Conservation (phyloP, 1,140 invertebrate genomes). For the Dinoponera quadriceps region DNA sequence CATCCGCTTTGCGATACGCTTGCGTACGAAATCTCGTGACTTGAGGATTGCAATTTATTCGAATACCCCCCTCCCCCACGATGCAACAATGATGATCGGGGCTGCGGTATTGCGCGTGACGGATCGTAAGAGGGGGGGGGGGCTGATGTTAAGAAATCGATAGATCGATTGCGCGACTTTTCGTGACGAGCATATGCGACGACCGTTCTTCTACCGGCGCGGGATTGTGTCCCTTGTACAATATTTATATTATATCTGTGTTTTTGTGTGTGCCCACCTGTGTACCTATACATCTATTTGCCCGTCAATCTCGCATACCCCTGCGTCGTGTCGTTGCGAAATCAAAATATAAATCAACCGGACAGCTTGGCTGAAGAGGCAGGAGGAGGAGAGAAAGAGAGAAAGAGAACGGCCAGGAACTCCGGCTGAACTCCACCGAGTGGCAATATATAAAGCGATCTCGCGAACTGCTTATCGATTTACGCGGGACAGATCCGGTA, state of each 20-base stretch:
- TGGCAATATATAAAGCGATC: slow-evolving; percentile 57
- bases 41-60: neutral
- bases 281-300: neutral
- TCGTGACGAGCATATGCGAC: slow-evolving; percentile 14
- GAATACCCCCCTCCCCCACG: neutral
- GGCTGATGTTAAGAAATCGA: slow-evolving; percentile 19
- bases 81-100: neutral
- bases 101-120: neutral
- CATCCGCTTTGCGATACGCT: no score
- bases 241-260: slow-evolving; percentile 17
- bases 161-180: slow-evolving; percentile 10
- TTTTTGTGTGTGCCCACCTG: neutral
- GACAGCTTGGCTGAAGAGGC: neutral
- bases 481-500: slow-evolving; percentile 27
- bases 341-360: slow-evolving; percentile 55
- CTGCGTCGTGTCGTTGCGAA: slow-evolving; percentile 47
- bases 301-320: slow-evolving; percentile 47
- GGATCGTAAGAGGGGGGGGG: neutral
- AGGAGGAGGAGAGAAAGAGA: no score
- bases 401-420: slow-evolving; percentile 13
- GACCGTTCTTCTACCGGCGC: slow-evolving; percentile 13
- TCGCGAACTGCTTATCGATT: slow-evolving; percentile 27
- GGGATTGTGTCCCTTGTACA: slow-evolving; percentile 27
- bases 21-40: neutral
- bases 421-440: slow-evolving; percentile 15